phyloP scores from a whole-genome alignment of 2,888 invertebrate species.

The Hemaris fuciformis region DNA sequence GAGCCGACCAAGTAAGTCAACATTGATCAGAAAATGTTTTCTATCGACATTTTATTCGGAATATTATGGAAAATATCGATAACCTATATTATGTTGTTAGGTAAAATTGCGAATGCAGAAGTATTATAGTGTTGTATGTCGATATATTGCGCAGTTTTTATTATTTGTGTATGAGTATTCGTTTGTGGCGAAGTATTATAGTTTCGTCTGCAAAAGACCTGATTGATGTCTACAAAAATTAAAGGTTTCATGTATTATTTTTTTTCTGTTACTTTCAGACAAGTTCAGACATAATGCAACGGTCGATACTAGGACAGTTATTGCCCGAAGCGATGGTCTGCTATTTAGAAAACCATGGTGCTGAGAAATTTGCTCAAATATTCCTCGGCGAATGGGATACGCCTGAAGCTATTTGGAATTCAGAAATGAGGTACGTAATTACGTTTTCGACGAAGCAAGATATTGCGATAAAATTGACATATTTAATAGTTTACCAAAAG shows the following conservation, averaged over 20 bases:
- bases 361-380: slow-evolving; percentile 99
- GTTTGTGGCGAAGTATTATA: no score
- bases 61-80: neutral
- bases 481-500: no score
- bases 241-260: no score
- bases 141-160: no score
- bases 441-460: no score
- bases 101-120: no score
- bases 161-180: no score
- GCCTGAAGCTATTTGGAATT: slow-evolving; percentile 99
- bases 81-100: neutral
- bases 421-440: slow-evolving; percentile 91
- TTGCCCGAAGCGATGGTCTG: slow-evolving; percentile 99
- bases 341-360: slow-evolving; percentile 98
- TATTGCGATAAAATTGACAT: no score
- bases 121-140: no score
- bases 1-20: slow-evolving; percentile 90
- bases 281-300: slow-evolving; percentile 92
- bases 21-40: neutral
- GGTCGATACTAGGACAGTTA: slow-evolving; percentile 95
- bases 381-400: slow-evolving; percentile 99
- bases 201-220: no score
- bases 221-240: no score
- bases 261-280: no score
- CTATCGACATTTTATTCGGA: neutral